Evolutionary conservation across 2,113 vertebrate species (phyloP).

Genomic region (Onychorhynchus coronatus): DNA sequence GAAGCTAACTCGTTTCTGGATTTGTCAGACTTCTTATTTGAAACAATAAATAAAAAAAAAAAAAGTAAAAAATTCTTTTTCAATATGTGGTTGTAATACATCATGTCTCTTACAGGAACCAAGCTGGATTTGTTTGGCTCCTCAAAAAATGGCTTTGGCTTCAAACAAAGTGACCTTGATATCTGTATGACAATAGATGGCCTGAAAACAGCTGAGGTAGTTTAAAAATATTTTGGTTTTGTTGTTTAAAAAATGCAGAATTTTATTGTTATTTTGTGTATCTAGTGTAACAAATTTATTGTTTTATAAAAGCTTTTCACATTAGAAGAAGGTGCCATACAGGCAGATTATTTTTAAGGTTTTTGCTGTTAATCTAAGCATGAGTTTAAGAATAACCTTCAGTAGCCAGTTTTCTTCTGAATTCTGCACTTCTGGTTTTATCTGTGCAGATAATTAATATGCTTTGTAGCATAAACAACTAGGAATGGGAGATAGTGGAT

Average conservation of each 20-base stretch:
- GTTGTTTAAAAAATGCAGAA: background rate
- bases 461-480: background rate
- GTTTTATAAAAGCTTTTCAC: background rate
- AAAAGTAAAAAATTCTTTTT: background rate
- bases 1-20: background rate
- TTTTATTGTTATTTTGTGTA: background rate
- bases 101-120: conserved; percentile 76
- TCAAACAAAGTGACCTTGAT: conserved; percentile 93
- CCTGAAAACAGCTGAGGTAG: conserved; percentile 84
- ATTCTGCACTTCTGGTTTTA: background rate
- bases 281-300: background rate
- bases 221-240: background rate
- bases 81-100: background rate
- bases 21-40: background rate
- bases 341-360: background rate
- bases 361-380: background rate
- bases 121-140: conserved; percentile 90
- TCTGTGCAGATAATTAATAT: background rate
- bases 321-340: background rate
- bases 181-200: conserved; percentile 93
- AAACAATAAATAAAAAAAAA: background rate
- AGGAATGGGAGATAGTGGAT: background rate
- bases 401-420: background rate
- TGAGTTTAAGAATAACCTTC: background rate
- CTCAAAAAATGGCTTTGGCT: conserved; percentile 95